Base-by-base conservation (phyloP, 2,888 invertebrate genomes). In the Drosophila affinis region DNA sequence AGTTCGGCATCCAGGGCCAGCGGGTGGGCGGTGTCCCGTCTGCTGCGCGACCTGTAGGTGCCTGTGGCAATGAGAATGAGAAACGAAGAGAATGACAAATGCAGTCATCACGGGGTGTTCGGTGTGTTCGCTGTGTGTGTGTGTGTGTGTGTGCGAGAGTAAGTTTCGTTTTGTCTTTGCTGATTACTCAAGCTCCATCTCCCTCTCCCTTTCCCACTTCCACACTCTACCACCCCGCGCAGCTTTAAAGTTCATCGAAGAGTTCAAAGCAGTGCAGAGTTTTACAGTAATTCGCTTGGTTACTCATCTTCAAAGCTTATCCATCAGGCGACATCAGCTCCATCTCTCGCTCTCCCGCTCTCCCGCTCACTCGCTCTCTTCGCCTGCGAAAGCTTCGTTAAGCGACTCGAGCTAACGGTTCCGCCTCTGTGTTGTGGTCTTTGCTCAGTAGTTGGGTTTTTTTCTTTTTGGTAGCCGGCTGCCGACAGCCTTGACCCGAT, bases 11-110 rank as follows among this genome's bases (percentile, higher is more conserved):
- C 95, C 46, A 94, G 92, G 72, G 94, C 93, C 64, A 93, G 83
- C 5, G 91, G 90, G 9, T 83, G 86, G 34, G 90, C 85, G 9
- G 90, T 89, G n/a, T 91, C 89, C 59, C 96, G 94, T 72, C 94
- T 94, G 55, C 93, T 93, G 53, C 96, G 93, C 17, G 94, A 93
- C 46, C 93, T 93, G 91, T 97, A 97, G 21, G 97, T 97, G 63
- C 93, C 96, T 96, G 75, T 9, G 48, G 47, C 24, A 45, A 39
- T 1, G 6, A 5, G 14, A 34, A 65, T 9, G 18, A 71, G 58
- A 12, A 53, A 53, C 4, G 12, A 63, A 57, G 44, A 63, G 45
- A 9, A 57, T 18, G 34, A 18, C 60, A 56, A 47, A 68, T 39
- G 39, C 39, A 45, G 29, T 21, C 9, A 27, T 14, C 46, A 24